A percentile compares a stretch with the other conserved stretches of the same genome.
Conservation (phyloP, 2,888 invertebrate species). For the Oligia strigilis region DNA sequence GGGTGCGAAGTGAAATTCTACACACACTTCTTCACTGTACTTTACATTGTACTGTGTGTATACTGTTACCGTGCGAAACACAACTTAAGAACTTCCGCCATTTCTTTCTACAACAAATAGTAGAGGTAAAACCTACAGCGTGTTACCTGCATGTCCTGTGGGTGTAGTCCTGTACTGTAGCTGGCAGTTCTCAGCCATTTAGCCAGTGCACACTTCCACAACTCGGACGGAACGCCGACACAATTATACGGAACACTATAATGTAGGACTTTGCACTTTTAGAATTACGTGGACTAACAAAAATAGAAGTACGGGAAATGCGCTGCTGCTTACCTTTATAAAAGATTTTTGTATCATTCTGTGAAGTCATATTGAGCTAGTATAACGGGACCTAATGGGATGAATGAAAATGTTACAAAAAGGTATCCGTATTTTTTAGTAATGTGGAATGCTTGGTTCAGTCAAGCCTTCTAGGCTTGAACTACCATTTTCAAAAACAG, state of each 20-base stretch:
- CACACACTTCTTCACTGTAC: background rate
- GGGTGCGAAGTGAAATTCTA: background rate
- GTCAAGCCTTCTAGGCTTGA: background rate
- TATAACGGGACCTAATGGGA: background rate
- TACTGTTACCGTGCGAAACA: background rate
- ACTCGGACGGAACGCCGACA: slow-evolving; percentile 36
- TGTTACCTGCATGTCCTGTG: slow-evolving; percentile 66
- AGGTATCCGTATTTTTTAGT: background rate
- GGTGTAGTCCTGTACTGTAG: slow-evolving; percentile 70
- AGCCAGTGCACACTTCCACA: slow-evolving; percentile 66
- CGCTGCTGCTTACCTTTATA: background rate
- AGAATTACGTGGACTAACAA: slow-evolving; percentile 22
- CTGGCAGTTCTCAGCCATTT: slow-evolving; percentile 71
- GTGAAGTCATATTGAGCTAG: background rate
- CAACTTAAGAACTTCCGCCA: slow-evolving; percentile 4
- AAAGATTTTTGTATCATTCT: background rate
- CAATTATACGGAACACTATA: slow-evolving; percentile 52
- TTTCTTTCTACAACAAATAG: slow-evolving; percentile 12
- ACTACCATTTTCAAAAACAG: background rate
- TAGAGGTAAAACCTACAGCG: slow-evolving; percentile 28
- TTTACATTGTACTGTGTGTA: too few relatives aligned
- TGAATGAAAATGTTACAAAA: background rate
- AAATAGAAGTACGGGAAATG: background rate
- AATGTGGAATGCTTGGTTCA: too few relatives aligned
- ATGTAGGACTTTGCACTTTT: slow-evolving; percentile 41